A percentile compares a stretch with the other conserved stretches of the same genome.
These are phyloP conservation scores for Macropus fuliginosus DNA, from an alignment of 2,797 vertebrate genomes.

Conservation along the genomic window DNA sequence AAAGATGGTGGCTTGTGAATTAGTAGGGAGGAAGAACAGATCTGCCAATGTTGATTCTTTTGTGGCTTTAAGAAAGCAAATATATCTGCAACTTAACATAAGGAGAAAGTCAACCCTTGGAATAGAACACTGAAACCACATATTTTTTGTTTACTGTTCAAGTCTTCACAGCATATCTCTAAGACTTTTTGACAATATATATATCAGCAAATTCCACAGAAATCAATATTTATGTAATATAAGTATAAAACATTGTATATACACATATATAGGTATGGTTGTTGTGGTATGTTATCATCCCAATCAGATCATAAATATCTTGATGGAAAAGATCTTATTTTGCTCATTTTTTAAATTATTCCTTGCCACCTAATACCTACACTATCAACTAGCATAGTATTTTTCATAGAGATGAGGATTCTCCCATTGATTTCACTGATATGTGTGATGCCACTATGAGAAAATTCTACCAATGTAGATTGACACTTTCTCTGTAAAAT, in stretches of 20 bases:
- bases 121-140: background rate
- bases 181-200: background rate
- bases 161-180: background rate
- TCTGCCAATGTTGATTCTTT: background rate
- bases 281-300: background rate
- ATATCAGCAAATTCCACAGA: background rate
- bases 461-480: background rate
- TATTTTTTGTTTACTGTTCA: background rate
- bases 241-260: background rate
- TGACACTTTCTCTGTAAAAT: too few relatives aligned
- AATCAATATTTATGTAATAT: background rate
- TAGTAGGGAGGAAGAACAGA: background rate
- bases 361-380: background rate
- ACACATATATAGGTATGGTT: too few relatives aligned
- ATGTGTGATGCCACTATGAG: background rate
- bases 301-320: background rate
- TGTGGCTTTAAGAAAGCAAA: background rate
- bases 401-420: background rate
- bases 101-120: background rate
- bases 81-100: background rate
- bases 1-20: background rate
- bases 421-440: background rate
- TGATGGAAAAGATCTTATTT: background rate
- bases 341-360: background rate
- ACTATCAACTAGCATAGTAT: background rate